phyloP scores from a whole-genome alignment of 2,113 vertebrate species.

The Sapayoa aenigma region DNA sequence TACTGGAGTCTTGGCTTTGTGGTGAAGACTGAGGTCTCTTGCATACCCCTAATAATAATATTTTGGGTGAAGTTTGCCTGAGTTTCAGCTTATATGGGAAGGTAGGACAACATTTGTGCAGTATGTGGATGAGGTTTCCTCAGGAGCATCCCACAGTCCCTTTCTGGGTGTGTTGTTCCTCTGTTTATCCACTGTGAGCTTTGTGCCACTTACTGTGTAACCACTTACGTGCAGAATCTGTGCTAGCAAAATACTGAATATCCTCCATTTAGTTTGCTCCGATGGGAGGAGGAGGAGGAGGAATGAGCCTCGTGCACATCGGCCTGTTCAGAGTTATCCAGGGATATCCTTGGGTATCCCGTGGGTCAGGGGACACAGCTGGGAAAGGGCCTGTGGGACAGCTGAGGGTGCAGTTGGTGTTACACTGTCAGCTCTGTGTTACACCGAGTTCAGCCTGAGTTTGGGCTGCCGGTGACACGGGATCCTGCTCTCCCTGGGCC shows the following conservation, averaged over 20 bases:
- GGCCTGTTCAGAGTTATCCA: fast-evolving
- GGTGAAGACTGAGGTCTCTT: not conserved
- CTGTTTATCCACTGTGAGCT: not conserved
- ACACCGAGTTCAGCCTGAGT: not conserved
- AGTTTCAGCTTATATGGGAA: not conserved
- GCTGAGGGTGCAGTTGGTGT: not conserved
- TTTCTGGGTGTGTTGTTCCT: not conserved
- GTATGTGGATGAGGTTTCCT: not conserved
- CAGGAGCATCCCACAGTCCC: not conserved
- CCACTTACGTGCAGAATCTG: fast-evolving
- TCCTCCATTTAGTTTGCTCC: not conserved
- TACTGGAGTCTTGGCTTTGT: not conserved
- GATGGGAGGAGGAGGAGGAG: not conserved
- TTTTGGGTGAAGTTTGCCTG: not conserved
- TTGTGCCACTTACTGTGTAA: not conserved
- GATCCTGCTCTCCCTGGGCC: not conserved
- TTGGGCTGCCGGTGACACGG: not conserved
- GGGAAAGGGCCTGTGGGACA: not conserved
- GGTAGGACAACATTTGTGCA: not conserved
- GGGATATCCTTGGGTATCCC: not conserved
- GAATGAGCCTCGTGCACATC: not conserved
- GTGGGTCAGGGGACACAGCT: not conserved
- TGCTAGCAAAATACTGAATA: not conserved
- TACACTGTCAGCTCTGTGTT: not conserved
- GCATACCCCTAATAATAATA: not conserved